A percentile compares a stretch with the other conserved stretches of the same genome.
phyloP scores from a whole-genome alignment of 2,113 vertebrate genomes.

The Aptenodytes patagonicus region DNA sequence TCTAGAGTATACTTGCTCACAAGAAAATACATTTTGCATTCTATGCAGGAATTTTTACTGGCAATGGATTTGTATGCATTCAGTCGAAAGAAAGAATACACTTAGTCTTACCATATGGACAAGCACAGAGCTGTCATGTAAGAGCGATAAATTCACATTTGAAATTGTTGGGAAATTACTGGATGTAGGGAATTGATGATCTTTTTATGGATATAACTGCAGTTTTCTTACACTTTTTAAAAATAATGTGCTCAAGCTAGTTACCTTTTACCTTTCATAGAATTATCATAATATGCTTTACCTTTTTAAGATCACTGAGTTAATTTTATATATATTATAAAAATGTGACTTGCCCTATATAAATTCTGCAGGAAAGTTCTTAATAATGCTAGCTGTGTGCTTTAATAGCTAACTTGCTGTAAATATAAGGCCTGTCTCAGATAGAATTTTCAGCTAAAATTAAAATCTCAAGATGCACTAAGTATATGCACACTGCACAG shows the following conservation, averaged over 20 bases:
- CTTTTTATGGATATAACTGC: not conserved
- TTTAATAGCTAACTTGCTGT: not conserved
- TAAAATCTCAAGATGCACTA: not conserved
- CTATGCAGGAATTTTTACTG: not conserved
- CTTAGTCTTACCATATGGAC: not conserved
- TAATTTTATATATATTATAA: not conserved
- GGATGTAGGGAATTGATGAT: not conserved
- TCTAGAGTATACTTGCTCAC: not conserved
- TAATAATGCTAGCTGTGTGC: not conserved
- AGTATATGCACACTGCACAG: not conserved
- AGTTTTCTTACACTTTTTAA: not conserved
- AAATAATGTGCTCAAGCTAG: not conserved
- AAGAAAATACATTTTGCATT: not conserved
- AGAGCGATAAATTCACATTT: not conserved
- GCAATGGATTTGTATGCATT: not conserved
- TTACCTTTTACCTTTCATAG: not conserved
- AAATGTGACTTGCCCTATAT: not conserved
- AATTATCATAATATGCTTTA: not conserved
- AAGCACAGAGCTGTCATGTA: not conserved
- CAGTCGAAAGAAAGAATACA: not conserved
- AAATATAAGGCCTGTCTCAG: not conserved
- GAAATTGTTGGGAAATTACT: not conserved
- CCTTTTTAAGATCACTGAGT: not conserved
- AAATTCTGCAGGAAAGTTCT: not conserved
- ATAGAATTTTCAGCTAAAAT: not conserved